Percentiles rank a stretch among this genome's conserved stretches.
Conservation (phyloP, 2,888 invertebrate genomes). For the Patella depressa region DNA sequence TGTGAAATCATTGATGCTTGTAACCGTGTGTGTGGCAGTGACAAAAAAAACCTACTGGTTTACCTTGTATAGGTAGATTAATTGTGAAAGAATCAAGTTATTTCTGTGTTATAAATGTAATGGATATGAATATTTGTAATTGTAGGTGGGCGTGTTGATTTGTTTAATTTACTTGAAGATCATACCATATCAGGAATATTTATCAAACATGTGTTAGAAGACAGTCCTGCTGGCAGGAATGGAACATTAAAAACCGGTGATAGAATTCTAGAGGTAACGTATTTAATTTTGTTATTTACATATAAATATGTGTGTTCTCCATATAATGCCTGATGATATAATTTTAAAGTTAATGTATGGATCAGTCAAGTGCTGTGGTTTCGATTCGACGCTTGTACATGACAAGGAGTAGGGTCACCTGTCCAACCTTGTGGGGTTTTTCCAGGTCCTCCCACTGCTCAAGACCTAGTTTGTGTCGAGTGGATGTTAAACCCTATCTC, state of each 20-base stretch:
- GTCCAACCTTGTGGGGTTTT: no score
- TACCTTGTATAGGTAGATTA: background rate
- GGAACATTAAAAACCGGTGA: constrained; percentile 87
- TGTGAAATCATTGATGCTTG: no score
- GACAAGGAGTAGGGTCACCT: no score
- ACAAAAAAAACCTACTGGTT: background rate
- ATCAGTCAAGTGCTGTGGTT: no score
- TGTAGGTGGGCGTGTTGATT: constrained; percentile 72
- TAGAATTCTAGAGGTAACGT: constrained; percentile 81
- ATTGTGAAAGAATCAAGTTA: background rate
- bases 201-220: constrained; percentile 94
- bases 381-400: no score
- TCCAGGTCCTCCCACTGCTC: no score
- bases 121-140: background rate
- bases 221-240: constrained; percentile 92
- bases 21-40: no score
- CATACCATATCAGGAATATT: constrained; percentile 92
- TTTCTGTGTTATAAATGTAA: constrained; percentile 6
- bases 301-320: no score
- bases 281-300: background rate
- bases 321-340: no score
- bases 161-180: constrained; percentile 80
- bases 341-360: no score
- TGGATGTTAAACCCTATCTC: no score
- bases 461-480: no score